phyloP scores from a whole-genome alignment of 2,888 invertebrate species.

The Coremacera marginata region DNA sequence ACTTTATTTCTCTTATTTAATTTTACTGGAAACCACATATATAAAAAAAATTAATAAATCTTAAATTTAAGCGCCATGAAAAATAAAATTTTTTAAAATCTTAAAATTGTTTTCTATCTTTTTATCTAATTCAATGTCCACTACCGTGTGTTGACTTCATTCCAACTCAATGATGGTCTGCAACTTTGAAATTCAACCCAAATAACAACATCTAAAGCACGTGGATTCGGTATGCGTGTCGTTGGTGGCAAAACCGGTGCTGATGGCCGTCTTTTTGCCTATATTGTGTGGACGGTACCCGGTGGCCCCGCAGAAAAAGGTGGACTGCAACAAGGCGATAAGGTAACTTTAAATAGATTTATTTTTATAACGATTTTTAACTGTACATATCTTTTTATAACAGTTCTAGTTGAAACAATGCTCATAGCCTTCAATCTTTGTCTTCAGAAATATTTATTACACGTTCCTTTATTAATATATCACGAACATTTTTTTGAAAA shows the following conservation, averaged over 20 bases:
- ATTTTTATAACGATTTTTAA: neutral
- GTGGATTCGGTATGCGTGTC: constrained; percentile 94
- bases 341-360: constrained; percentile 71
- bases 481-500: neutral
- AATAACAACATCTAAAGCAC: constrained; percentile 71
- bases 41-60: too few species aligned
- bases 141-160: constrained; percentile 23
- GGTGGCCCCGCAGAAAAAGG: constrained; percentile 93
- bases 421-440: neutral
- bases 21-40: too few species aligned
- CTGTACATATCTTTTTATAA: constrained; percentile 39
- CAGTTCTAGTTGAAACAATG: neutral
- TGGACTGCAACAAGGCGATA: constrained; percentile 89
- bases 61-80: too few species aligned
- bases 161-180: neutral
- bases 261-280: constrained; percentile 89
- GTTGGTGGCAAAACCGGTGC: constrained; percentile 91
- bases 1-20: too few species aligned
- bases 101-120: too few species aligned
- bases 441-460: neutral
- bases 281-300: constrained; percentile 92
- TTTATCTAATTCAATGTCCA: constrained; percentile 11
- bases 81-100: too few species aligned
- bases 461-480: neutral
- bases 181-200: neutral